phyloP scores from a whole-genome alignment of 2,113 vertebrate species.

The Xenopus laevis region DNA sequence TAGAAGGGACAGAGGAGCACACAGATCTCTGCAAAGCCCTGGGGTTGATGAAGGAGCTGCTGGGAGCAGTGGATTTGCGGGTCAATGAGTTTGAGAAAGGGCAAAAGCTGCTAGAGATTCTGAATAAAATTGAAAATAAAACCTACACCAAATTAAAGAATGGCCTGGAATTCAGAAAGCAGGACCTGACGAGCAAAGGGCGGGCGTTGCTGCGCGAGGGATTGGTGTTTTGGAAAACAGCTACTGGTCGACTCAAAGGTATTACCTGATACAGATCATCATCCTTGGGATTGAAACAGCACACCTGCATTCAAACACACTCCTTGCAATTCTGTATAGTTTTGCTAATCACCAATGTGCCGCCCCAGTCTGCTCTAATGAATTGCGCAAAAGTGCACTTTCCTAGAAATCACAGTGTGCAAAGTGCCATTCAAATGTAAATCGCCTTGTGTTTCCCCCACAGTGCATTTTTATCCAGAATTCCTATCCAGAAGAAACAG shows the following conservation, averaged over 20 bases:
- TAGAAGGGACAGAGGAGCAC: conserved; percentile 84
- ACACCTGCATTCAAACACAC: too few species aligned
- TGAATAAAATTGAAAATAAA: conserved; percentile 88
- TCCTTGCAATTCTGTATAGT: too few species aligned
- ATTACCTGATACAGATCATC: conserved; percentile 11
- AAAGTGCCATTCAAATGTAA: too few species aligned
- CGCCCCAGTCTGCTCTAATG: too few species aligned
- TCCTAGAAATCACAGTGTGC: too few species aligned
- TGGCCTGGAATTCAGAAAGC: conserved; percentile 83
- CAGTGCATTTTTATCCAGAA: too few species aligned
- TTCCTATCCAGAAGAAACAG: too few species aligned
- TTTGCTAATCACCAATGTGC: too few species aligned
- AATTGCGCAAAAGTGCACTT: too few species aligned
- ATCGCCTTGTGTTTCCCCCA: too few species aligned
- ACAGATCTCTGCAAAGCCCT: conserved; percentile 77
- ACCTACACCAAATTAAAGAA: conserved; percentile 84
- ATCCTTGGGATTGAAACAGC: too few species aligned
- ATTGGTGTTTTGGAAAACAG: conserved; percentile 91
- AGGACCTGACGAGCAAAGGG: conserved; percentile 76
- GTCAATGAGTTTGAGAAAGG: conserved; percentile 87
- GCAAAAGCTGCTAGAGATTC: conserved; percentile 81
- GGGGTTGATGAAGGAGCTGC: conserved; percentile 79
- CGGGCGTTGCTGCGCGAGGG: conserved; percentile 79
- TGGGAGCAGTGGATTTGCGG: conserved; percentile 80
- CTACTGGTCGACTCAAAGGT: conserved; percentile 94